phyloP scores from a whole-genome alignment of 2,797 vertebrate genomes.

The Caiman crocodilus region DNA sequence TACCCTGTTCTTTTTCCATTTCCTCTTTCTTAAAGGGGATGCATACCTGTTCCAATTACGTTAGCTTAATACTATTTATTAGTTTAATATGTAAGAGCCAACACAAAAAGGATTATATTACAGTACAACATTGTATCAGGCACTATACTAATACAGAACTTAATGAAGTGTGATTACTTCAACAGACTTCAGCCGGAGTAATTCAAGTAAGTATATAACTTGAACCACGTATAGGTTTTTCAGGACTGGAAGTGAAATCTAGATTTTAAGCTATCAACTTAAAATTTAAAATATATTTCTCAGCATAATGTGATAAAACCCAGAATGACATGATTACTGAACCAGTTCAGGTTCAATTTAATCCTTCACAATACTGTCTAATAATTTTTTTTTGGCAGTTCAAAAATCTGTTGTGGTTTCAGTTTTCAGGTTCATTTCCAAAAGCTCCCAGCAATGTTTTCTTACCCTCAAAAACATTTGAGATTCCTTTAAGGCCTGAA shows the following conservation, averaged over 20 bases:
- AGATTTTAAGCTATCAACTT: not conserved
- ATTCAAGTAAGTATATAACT: not conserved
- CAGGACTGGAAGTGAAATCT: not conserved
- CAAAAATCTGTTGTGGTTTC: not conserved
- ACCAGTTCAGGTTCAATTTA: not conserved
- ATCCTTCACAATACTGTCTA: not conserved
- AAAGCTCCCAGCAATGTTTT: not conserved
- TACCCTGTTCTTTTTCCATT: not conserved
- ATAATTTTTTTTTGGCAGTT: not conserved
- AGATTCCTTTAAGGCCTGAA: not conserved
- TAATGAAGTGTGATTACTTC: not conserved
- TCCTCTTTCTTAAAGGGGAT: not conserved
- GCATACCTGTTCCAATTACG: not conserved
- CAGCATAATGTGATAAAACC: not conserved
- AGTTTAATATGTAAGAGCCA: not conserved
- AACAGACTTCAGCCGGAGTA: not conserved
- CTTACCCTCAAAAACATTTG: not conserved
- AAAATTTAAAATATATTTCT: not conserved
- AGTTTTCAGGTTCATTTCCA: not conserved
- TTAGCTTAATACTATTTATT: not conserved
- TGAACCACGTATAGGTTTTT: not conserved
- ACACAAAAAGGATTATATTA: not conserved
- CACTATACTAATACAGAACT: not conserved
- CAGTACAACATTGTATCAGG: not conserved
- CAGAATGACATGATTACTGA: not conserved